These are phyloP conservation scores for Pogonophryne albipinna DNA, from an alignment of 2,797 vertebrate genomes.

Conservation along the genomic window DNA sequence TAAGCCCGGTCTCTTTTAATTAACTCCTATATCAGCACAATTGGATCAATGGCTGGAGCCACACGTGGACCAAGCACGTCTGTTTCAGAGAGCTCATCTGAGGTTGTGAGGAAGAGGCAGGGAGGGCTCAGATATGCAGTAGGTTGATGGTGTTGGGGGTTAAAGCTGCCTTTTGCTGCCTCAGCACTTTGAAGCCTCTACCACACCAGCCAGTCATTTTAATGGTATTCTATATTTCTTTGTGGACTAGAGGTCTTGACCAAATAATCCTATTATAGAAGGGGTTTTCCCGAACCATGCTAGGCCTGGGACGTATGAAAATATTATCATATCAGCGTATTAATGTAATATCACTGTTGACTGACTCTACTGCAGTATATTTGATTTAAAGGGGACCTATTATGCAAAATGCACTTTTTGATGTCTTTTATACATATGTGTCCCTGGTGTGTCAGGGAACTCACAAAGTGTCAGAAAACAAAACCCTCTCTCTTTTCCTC, in stretches of 20 bases:
- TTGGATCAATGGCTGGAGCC: slow-evolving; percentile 71
- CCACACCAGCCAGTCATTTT: slow-evolving; percentile 40
- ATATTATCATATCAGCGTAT: slow-evolving; percentile 23
- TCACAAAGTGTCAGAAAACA: too few relatives aligned
- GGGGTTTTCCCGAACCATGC: slow-evolving; percentile 3
- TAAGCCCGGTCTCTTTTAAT: slow-evolving; percentile 67
- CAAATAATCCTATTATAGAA: slow-evolving; percentile 55
- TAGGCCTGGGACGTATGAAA: not conserved
- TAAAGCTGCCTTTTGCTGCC: slow-evolving; percentile 37
- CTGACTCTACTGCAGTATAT: not conserved
- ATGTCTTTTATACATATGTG: too few relatives aligned
- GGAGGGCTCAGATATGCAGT: slow-evolving; percentile 23
- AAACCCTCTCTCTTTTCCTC: too few relatives aligned
- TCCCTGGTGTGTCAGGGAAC: too few relatives aligned
- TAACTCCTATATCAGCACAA: slow-evolving; percentile 66
- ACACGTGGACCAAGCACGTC: slow-evolving; percentile 28
- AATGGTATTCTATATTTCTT: slow-evolving; percentile 45
- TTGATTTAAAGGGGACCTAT: not conserved
- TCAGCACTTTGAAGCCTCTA: slow-evolving; percentile 49
- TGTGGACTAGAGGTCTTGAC: slow-evolving; percentile 34
- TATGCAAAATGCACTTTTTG: too few relatives aligned
- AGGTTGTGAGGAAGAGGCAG: slow-evolving; percentile 12
- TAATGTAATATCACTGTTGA: not conserved
- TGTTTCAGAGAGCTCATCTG: slow-evolving; percentile 25
- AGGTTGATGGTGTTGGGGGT: not conserved